Percentiles rank a stretch among this genome's conserved stretches.
Evolutionary conservation across 2,888 invertebrate genomes (phyloP).

Genomic region (Tortricodes alternella): DNA sequence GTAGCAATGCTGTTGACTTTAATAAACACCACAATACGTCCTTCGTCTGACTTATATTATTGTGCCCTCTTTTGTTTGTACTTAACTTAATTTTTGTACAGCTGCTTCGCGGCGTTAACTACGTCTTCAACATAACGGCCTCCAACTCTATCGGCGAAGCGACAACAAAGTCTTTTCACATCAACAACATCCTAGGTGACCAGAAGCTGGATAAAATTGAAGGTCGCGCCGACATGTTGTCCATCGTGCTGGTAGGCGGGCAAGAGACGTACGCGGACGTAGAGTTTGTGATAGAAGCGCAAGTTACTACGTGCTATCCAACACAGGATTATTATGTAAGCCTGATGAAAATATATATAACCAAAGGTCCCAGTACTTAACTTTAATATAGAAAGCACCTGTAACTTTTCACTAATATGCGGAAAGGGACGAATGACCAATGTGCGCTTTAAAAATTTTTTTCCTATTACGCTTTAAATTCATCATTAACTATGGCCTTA

Average conservation of each 20-base stretch:
- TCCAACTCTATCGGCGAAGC: slow-evolving; percentile 32
- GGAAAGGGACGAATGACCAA: too few species aligned
- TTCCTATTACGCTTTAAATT: too few species aligned
- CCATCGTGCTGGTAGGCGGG: slow-evolving; percentile 54
- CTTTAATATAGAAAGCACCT: too few species aligned
- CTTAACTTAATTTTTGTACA: slow-evolving; percentile 37
- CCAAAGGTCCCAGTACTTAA: too few species aligned
- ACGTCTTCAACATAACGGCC: slow-evolving; percentile 55
- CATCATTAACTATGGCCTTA: too few species aligned
- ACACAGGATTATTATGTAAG: slow-evolving; percentile 65
- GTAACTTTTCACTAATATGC: too few species aligned
- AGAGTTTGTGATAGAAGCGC: slow-evolving; percentile 51
- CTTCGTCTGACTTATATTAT: too few species aligned
- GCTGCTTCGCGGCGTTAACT: slow-evolving; percentile 57
- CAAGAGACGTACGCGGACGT: slow-evolving; percentile 51
- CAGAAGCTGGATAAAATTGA: slow-evolving; percentile 48
- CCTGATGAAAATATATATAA: too few species aligned
- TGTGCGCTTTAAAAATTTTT: too few species aligned
- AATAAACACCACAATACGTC: too few species aligned
- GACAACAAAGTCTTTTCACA: slow-evolving; percentile 47
- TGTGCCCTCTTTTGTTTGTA: neutral
- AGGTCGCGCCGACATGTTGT: slow-evolving; percentile 53
- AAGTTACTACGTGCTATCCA: slow-evolving; percentile 55
- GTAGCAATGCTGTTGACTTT: too few species aligned
- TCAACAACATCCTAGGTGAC: slow-evolving; percentile 54